These are phyloP conservation scores for Halcyon senegalensis DNA, from an alignment of 2,113 vertebrate genomes.

Conservation along the genomic window DNA sequence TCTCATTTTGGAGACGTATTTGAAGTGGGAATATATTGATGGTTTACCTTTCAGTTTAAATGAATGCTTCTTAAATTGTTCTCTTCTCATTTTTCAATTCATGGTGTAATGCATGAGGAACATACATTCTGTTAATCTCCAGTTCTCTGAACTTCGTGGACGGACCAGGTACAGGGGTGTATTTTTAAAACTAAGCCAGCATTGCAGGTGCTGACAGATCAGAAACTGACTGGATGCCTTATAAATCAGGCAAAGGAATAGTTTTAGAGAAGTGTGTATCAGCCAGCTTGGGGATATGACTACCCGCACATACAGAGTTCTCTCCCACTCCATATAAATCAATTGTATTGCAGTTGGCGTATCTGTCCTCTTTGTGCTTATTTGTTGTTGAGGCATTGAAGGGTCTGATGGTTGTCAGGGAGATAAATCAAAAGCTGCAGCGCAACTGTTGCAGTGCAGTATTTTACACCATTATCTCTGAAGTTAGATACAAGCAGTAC, in stretches of 20 bases:
- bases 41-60: neutral
- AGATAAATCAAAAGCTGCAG: neutral
- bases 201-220: neutral
- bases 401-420: neutral
- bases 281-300: neutral
- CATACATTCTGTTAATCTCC: neutral
- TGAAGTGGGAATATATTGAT: neutral
- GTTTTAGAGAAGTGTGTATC: neutral
- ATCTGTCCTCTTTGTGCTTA: neutral
- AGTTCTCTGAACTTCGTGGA: neutral
- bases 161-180: neutral
- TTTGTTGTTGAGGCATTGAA: neutral
- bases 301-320: accelerated
- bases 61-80: neutral
- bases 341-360: neutral
- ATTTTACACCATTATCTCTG: neutral
- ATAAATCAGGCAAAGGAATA: constrained; percentile 21
- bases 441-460: neutral
- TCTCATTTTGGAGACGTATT: neutral
- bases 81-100: neutral
- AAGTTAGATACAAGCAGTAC: neutral
- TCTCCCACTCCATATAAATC: neutral
- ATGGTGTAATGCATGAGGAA: accelerated
- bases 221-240: neutral
- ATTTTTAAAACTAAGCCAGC: neutral